Evolutionary conservation across 2,113 vertebrate species (phyloP).

Genomic region (Embiotoca jacksoni): DNA sequence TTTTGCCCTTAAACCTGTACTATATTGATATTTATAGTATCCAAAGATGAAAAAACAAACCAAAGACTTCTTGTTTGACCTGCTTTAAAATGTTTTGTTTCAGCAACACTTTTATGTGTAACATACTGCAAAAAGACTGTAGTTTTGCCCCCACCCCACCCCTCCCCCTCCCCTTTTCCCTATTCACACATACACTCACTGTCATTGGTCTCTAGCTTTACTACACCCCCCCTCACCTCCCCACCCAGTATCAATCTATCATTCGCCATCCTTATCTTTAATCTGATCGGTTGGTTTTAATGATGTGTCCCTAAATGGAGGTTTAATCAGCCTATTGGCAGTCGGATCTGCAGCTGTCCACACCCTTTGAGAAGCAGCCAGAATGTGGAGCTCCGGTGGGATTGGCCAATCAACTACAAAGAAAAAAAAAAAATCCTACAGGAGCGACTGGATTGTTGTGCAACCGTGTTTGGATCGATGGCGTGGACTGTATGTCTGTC

Average conservation of each 20-base stretch:
- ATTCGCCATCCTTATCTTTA: slow-evolving; percentile 80
- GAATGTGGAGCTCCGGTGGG: slow-evolving; percentile 87
- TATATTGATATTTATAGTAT: slow-evolving; percentile 97
- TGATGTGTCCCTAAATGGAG: slow-evolving; percentile 85
- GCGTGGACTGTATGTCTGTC: slow-evolving; percentile 72
- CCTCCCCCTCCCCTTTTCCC: background rate
- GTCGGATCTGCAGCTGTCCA: slow-evolving; percentile 82
- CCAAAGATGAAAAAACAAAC: slow-evolving; percentile 99
- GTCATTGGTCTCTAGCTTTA: slow-evolving; percentile 89
- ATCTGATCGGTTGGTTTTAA: slow-evolving; percentile 86
- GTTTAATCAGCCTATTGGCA: slow-evolving; percentile 84
- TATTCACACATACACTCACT: slow-evolving; percentile 57
- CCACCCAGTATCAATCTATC: slow-evolving; percentile 69
- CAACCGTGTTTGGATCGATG: slow-evolving; percentile 83
- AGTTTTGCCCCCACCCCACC: slow-evolving; percentile 62
- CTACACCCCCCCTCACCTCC: slow-evolving; percentile 50
- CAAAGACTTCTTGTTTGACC: slow-evolving; percentile 97
- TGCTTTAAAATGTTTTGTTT: slow-evolving; percentile 93
- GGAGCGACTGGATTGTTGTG: slow-evolving; percentile 75
- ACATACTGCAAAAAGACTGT: slow-evolving; percentile 88
- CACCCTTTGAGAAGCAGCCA: slow-evolving; percentile 70
- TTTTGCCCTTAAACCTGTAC: slow-evolving; percentile 98
- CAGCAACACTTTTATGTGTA: slow-evolving; percentile 89
- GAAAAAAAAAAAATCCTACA: slow-evolving; percentile 77
- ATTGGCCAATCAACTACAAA: slow-evolving; percentile 86